Conservation (phyloP, 1,140 invertebrate species). For the Zaprionus kolodkinae region DNA sequence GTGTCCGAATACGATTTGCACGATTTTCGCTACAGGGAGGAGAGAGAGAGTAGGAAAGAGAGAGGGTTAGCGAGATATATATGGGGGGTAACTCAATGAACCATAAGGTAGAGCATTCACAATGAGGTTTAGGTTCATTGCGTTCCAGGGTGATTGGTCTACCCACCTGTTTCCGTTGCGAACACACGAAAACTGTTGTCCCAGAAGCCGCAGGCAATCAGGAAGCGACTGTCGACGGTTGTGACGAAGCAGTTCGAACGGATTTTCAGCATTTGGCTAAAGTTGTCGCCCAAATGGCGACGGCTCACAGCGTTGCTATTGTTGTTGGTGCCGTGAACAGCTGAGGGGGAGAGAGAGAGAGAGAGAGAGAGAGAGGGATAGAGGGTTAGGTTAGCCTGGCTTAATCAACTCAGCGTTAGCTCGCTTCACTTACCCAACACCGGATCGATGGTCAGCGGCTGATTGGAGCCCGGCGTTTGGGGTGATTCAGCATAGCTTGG, state of each 20-base stretch:
- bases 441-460: constrained; percentile 98
- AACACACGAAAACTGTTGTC: constrained; percentile 99
- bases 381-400: neutral
- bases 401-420: neutral
- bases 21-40: constrained; percentile 92
- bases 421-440: constrained; percentile 87
- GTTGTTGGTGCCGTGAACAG: constrained; percentile 73
- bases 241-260: constrained; percentile 98
- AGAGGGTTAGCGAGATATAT: constrained; percentile 21
- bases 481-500: constrained; percentile 92
- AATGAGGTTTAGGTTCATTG: neutral
- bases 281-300: constrained; percentile 97
- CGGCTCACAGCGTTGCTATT: constrained; percentile 88
- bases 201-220: constrained; percentile 99
- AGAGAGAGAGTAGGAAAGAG: neutral
- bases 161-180: constrained; percentile 95
- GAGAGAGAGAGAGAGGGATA: constrained; percentile 27
- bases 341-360: constrained; percentile 40
- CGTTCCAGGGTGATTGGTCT: neutral
- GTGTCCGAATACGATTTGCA: constrained; percentile 99
- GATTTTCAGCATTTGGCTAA: constrained; percentile 97
- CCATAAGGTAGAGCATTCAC: neutral
- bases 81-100: neutral
- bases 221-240: constrained; percentile 97
- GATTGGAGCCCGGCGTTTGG: constrained; percentile 90